phyloP scores from a whole-genome alignment of 2,888 invertebrate genomes.

The Euzetes globulus region DNA sequence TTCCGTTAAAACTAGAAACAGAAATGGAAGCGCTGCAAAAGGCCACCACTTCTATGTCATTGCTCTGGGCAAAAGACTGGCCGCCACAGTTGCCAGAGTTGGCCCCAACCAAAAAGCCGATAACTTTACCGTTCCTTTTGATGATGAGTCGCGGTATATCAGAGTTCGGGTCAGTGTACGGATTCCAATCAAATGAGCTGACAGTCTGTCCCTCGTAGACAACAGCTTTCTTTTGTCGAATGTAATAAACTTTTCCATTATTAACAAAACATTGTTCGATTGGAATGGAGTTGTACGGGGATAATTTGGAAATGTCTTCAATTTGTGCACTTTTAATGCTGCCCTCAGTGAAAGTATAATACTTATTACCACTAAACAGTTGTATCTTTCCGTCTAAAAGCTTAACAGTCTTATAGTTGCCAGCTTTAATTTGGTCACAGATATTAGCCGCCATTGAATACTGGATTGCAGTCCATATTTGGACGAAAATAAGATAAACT shows the following conservation, averaged over 20 bases:
- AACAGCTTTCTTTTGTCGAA: neutral
- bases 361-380: neutral
- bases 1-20: neutral
- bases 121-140: neutral
- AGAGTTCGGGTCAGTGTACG: neutral
- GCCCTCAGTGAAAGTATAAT: neutral
- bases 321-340: neutral
- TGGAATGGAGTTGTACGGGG: neutral
- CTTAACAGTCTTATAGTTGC: constrained; percentile 10
- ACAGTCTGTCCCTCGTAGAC: neutral
- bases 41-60: neutral
- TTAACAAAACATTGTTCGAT: neutral
- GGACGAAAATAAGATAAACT: neutral
- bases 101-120: neutral
- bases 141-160: neutral
- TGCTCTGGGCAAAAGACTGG: neutral
- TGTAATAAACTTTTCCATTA: constrained; percentile 2
- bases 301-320: neutral
- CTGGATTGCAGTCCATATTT: neutral
- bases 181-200: neutral
- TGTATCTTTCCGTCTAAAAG: neutral
- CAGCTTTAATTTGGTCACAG: neutral
- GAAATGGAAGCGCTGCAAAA: neutral
- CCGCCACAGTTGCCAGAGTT: neutral
- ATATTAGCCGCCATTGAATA: neutral